These are phyloP conservation scores for Pyrrhia umbra DNA, from an alignment of 2,888 invertebrate species.

Conservation along the genomic window DNA sequence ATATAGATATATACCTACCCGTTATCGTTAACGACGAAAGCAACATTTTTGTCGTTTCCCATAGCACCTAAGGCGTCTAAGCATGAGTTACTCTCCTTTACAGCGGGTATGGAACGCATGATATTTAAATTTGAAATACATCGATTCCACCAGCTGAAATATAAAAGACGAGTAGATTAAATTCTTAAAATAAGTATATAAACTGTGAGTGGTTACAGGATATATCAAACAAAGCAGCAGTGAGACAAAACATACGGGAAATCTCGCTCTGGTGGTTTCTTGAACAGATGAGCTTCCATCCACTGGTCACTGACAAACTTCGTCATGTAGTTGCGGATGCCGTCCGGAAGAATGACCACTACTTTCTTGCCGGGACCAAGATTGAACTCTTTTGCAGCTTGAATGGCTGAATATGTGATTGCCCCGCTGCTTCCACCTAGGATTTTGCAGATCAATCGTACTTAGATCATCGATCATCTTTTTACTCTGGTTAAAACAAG, in stretches of 20 bases:
- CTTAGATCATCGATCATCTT: no score
- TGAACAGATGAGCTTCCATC: slow-evolving; percentile 95
- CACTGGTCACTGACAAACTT: slow-evolving; percentile 98
- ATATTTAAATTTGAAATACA: slow-evolving; percentile 72
- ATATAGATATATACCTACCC: slow-evolving; percentile 69
- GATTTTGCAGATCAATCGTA: no score
- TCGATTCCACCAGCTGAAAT: slow-evolving; percentile 94
- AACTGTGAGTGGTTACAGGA: no score
- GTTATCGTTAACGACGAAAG: slow-evolving; percentile 73
- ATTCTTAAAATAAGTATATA: no score
- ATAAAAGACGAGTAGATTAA: not conserved
- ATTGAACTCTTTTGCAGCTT: slow-evolving; percentile 93
- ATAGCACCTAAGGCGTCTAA: slow-evolving; percentile 65
- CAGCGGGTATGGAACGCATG: slow-evolving; percentile 64
- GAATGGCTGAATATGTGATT: slow-evolving; percentile 93
- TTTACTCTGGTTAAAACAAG: no score
- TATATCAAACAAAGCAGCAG: not conserved
- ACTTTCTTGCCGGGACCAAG: slow-evolving; percentile 94
- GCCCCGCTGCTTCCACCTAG: slow-evolving; percentile 96
- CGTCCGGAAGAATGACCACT: slow-evolving; percentile 96
- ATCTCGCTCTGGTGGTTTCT: slow-evolving; percentile 71
- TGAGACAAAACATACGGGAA: slow-evolving; percentile 63
- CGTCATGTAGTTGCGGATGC: slow-evolving; percentile 98
- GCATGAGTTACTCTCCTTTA: slow-evolving; percentile 84
- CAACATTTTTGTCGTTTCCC: slow-evolving; percentile 65